Percentiles rank a stretch among this genome's conserved stretches.
phyloP scores from a whole-genome alignment of 2,113 vertebrate genomes.

The Petroica traversi region DNA sequence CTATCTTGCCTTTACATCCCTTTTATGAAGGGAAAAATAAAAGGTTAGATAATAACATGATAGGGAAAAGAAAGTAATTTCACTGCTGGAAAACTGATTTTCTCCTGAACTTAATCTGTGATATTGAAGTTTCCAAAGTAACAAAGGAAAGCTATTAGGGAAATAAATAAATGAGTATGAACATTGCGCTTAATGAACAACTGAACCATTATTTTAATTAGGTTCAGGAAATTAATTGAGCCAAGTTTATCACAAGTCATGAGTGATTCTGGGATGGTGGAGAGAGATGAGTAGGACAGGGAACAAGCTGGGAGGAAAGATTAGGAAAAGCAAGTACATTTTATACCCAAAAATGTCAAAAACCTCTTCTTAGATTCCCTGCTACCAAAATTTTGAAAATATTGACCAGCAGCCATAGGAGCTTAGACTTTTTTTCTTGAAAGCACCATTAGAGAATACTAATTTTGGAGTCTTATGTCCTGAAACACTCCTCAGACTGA shows the following conservation, averaged over 20 bases:
- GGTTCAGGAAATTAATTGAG: neutral
- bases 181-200: neutral
- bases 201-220: neutral
- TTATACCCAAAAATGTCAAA: neutral
- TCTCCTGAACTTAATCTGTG: neutral
- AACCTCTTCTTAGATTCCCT: accelerated
- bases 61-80: neutral
- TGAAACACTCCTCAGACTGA: neutral
- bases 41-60: neutral
- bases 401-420: neutral
- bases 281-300: neutral
- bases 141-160: neutral
- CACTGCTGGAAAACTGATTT: neutral
- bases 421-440: neutral
- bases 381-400: neutral
- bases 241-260: neutral
- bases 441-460: neutral
- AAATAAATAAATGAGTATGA: neutral
- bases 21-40: neutral
- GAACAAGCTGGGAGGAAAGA: neutral
- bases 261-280: neutral
- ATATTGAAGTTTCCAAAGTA: neutral
- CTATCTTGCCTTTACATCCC: neutral
- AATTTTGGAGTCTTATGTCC: neutral
- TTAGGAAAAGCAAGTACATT: neutral